Percentiles rank a stretch among this genome's conserved stretches.
These are phyloP conservation scores for Gastracanthus pulcherrimus DNA, from an alignment of 2,888 invertebrate species.

Conservation along the genomic window DNA sequence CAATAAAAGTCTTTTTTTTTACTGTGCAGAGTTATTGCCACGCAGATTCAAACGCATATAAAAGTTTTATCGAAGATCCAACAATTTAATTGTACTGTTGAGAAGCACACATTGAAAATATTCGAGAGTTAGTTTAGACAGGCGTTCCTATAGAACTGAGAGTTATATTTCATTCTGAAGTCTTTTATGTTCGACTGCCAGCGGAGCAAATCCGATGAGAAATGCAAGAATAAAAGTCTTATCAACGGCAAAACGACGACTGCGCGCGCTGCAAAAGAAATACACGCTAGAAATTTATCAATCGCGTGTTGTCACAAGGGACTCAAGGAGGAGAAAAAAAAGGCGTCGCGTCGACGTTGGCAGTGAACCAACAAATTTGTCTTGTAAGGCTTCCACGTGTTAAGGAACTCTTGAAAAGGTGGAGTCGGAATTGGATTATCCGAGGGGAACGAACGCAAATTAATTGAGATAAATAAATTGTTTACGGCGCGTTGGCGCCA, in stretches of 20 bases:
- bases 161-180: too few species aligned
- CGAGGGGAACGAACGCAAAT: slow-evolving; percentile 26
- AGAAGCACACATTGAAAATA: too few species aligned
- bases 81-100: too few species aligned
- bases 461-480: slow-evolving; percentile 9
- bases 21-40: not conserved
- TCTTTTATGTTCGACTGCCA: not conserved
- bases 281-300: slow-evolving; percentile 9
- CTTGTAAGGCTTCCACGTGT: slow-evolving; percentile 42
- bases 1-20: not conserved
- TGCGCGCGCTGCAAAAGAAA: too few species aligned
- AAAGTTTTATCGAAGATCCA: too few species aligned
- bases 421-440: slow-evolving; percentile 29
- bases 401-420: slow-evolving; percentile 40
- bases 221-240: too few species aligned
- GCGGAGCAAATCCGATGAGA: not conserved
- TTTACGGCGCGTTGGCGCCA: not conserved
- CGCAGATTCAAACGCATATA: not conserved
- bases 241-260: too few species aligned
- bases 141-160: too few species aligned
- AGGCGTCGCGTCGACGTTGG: not conserved
- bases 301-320: not conserved
- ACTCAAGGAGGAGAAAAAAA: not conserved
- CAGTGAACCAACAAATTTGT: slow-evolving; percentile 38
- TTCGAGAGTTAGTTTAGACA: too few species aligned